Evolutionary conservation across 2,888 invertebrate genomes (phyloP).

Genomic region (Gari tellinella): DNA sequence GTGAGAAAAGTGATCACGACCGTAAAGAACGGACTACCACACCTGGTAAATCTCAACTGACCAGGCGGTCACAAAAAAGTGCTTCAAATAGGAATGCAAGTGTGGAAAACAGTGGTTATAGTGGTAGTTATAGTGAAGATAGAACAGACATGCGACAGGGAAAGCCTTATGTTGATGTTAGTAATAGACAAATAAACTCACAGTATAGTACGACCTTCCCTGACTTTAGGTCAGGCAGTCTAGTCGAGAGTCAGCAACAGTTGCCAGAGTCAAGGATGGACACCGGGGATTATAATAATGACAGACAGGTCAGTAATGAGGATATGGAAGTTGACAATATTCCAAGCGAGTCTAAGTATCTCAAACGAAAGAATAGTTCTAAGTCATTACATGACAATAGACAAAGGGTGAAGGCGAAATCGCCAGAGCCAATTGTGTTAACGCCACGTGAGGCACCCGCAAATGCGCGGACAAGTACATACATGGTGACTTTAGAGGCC

Average conservation of each 20-base stretch:
- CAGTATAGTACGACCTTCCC: constrained; percentile 72
- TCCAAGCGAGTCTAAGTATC: constrained; percentile 67
- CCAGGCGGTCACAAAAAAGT: constrained; percentile 48
- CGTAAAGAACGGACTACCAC: constrained; percentile 53
- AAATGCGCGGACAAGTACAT: constrained; percentile 60
- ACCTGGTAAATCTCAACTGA: constrained; percentile 42
- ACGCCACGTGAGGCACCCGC: constrained; percentile 59
- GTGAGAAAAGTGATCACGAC: constrained; percentile 28
- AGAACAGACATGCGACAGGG: constrained; percentile 41
- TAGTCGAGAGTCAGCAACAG: constrained; percentile 51
- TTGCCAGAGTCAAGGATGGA: constrained; percentile 40
- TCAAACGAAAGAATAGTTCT: constrained; percentile 68
- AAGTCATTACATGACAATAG: constrained; percentile 54
- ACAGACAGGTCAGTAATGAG: constrained; percentile 20
- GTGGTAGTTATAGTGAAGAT: constrained; percentile 29
- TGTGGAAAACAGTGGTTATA: constrained; percentile 11
- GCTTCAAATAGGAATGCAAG: constrained; percentile 54
- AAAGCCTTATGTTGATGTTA: constrained; percentile 49
- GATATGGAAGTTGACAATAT: constrained; percentile 57
- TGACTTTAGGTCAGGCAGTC: constrained; percentile 70
- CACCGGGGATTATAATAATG: constrained; percentile 41
- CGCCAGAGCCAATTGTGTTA: constrained; percentile 53
- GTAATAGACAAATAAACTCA: constrained; percentile 44
- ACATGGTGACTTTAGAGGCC: constrained; percentile 67
- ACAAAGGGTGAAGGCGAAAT: constrained; percentile 46